Base-by-base conservation (phyloP, 2,888 invertebrate genomes). In the Macrostomum cliftonense region DNA sequence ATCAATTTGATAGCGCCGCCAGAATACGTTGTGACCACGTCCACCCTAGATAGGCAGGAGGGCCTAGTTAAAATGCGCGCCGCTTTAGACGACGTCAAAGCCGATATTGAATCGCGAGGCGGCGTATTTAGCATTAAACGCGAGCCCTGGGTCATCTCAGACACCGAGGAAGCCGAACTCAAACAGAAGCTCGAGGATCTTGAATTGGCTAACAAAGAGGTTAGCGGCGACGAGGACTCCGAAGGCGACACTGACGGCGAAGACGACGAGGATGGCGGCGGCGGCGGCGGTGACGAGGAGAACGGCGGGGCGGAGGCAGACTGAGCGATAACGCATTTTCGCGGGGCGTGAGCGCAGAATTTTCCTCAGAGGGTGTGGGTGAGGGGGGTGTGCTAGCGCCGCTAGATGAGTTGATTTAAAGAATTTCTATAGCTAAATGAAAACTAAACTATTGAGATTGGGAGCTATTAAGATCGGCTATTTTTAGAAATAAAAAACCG, bases 1-100 rank as follows among this genome's bases (percentile, higher is more conserved):
- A 97, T 97, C 60, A 95, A 97, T 73, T 76, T 97, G 57, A 97
- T 97, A 66, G 97, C 97, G 5, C 95, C 97, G 37, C 97, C 97
- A 47, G 75, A 91, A 58, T 97, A 91, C 74, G 93, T 97, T 52
- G 88, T 99, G 79, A 97, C 95, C 14, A 93, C 95, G 42, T 87
- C 91, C 28, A 97, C 97, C 0, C 83, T 95, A 21, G 97, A 99
- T 67, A 84, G 89, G 66, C 77, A 80, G 44, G 89, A 91, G 59
- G 95, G 95, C 1, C 74, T 97, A 43, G 83, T 82, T 71, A 81
- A 84, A 7, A 72, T 97, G 45, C 82, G 85, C 62, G 79, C 81
- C 57, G 91, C 91, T 14, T 83, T 95, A 53, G 82, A 83, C 55
- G 79, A 79, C 61, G 88, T 97, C 54, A 77, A 83, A 63, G 77